Evolutionary conservation across 2,113 vertebrate species (phyloP).

Genomic region (Cervus canadensis): DNA sequence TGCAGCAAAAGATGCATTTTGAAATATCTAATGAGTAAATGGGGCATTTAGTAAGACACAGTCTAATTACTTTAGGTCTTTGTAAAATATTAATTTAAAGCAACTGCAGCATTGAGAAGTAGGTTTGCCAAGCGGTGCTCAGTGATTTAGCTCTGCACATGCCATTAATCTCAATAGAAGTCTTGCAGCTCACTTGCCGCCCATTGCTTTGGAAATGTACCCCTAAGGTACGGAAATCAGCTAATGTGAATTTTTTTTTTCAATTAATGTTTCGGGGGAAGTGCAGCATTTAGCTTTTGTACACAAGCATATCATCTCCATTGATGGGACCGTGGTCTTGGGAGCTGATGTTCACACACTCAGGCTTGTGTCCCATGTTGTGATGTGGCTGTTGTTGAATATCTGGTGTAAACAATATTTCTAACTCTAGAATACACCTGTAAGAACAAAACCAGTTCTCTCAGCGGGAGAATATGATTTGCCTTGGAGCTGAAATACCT

Average conservation of each 20-base stretch:
- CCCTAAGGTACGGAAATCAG: slow-evolving; percentile 78
- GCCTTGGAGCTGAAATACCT: not conserved
- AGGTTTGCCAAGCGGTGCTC: slow-evolving; percentile 72
- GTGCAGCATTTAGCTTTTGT: slow-evolving; percentile 7
- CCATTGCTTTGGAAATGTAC: slow-evolving; percentile 78
- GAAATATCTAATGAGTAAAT: slow-evolving; percentile 74
- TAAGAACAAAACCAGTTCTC: not conserved
- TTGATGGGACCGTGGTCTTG: not conserved
- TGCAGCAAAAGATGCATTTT: slow-evolving; percentile 70
- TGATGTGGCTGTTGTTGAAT: not conserved
- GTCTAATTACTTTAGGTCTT: slow-evolving; percentile 80
- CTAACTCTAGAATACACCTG: not conserved
- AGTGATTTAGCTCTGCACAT: slow-evolving; percentile 70
- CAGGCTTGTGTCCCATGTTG: not conserved
- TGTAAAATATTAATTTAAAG: slow-evolving; percentile 82
- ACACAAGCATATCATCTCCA: not conserved
- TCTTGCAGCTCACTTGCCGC: slow-evolving; percentile 73
- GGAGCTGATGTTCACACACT: not conserved
- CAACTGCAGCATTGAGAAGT: slow-evolving; percentile 76
- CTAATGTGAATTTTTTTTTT: slow-evolving; percentile 57
- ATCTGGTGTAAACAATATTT: not conserved
- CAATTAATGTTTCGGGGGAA: slow-evolving; percentile 67
- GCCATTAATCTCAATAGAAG: slow-evolving; percentile 78
- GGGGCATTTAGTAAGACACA: slow-evolving; percentile 73
- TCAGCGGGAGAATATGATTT: not conserved